Percentiles rank a stretch among this genome's conserved stretches.
These are phyloP conservation scores for Passer montanus DNA, from an alignment of 2,113 vertebrate genomes.

Conservation along the genomic window DNA sequence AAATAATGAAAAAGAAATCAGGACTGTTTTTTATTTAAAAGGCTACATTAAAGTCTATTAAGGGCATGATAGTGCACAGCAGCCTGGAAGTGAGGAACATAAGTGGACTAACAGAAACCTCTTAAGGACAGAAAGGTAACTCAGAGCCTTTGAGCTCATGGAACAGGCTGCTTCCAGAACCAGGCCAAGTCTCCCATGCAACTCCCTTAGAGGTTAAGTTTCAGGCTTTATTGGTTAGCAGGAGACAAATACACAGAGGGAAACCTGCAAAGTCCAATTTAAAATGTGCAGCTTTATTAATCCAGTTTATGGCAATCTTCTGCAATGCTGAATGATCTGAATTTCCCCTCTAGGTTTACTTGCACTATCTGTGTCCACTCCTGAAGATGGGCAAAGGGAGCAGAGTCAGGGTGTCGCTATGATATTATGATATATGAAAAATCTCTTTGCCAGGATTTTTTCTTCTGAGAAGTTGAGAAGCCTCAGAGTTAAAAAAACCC, in stretches of 20 bases:
- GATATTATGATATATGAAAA: no score
- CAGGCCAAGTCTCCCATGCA: background rate
- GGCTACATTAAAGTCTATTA: background rate
- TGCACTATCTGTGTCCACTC: fast-evolving
- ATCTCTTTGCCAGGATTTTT: no score
- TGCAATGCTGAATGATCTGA: fast-evolving
- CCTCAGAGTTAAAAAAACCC: no score
- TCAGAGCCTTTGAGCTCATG: background rate
- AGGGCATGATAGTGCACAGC: background rate
- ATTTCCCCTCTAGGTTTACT: background rate
- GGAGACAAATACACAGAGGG: background rate
- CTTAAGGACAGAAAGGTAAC: background rate
- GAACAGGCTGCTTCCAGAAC: background rate
- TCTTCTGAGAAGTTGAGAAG: no score
- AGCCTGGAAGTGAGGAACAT: background rate
- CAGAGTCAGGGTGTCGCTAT: background rate
- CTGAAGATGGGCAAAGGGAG: background rate
- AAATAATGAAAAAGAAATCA: background rate
- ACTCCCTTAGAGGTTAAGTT: background rate
- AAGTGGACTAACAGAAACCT: background rate
- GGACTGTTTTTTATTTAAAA: background rate
- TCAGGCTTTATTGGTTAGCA: background rate
- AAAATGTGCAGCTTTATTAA: background rate
- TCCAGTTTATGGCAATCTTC: background rate
- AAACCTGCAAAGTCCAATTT: background rate